phyloP scores from a whole-genome alignment of 2,888 invertebrate species.

The Drosophila barbarae region DNA sequence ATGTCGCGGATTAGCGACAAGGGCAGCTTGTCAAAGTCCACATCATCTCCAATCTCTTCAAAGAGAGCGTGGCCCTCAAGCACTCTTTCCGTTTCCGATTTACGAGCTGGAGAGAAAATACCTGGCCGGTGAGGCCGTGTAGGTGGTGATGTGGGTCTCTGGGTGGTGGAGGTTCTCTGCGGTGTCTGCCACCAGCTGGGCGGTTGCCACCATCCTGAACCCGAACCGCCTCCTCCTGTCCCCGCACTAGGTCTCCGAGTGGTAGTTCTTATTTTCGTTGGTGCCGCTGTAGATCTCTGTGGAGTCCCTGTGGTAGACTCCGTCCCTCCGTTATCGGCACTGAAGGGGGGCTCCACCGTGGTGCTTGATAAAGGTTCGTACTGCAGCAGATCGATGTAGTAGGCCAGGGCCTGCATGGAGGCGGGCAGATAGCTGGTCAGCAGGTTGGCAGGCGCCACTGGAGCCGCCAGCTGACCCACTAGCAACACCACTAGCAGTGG shows the following conservation, averaged over 20 bases:
- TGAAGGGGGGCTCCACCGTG: slow-evolving; percentile 79
- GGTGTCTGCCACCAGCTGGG: slow-evolving; percentile 71
- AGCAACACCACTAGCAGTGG: slow-evolving; percentile 20
- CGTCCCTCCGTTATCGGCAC: slow-evolving; percentile 46
- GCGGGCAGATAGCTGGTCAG: slow-evolving; percentile 78
- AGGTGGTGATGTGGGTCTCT: slow-evolving; percentile 58
- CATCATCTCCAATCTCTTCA: slow-evolving; percentile 60
- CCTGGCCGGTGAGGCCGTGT: slow-evolving; percentile 73
- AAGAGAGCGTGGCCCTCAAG: slow-evolving; percentile 69
- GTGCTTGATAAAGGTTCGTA: slow-evolving; percentile 78
- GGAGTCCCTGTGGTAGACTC: slow-evolving; percentile 22
- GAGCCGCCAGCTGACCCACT: slow-evolving; percentile 39
- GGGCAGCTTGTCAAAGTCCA: slow-evolving; percentile 75
- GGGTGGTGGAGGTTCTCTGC: slow-evolving; percentile 61
- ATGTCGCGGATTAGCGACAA: slow-evolving; percentile 77
- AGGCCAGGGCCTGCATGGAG: slow-evolving; percentile 79
- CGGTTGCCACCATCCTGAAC: slow-evolving; percentile 70
- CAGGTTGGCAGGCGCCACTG: slow-evolving; percentile 60
- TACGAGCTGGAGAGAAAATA: slow-evolving; percentile 67
- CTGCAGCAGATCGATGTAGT: slow-evolving; percentile 79
- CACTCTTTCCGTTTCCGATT: background rate
- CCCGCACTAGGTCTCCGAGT: slow-evolving; percentile 11
- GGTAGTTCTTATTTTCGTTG: slow-evolving; percentile 30
- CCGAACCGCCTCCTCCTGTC: slow-evolving; percentile 9
- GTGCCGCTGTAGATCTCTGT: slow-evolving; percentile 20